Conservation (phyloP, 2,888 invertebrate genomes). For the Elysia crispata region DNA sequence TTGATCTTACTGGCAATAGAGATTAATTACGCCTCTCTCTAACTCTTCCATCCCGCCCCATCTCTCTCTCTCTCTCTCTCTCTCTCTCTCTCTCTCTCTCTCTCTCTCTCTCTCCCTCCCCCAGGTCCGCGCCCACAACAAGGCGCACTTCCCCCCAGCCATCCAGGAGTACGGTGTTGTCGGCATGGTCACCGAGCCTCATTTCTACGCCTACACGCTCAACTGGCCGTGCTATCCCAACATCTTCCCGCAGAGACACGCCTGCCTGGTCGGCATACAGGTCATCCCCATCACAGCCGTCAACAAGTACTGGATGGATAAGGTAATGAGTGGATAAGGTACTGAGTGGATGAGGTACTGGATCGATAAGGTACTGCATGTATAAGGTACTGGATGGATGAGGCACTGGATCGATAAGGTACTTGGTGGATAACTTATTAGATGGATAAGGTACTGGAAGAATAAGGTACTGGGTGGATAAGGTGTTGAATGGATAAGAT, state of each 20-base stretch:
- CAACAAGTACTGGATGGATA: constrained; percentile 65
- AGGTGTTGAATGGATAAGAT: too few species aligned
- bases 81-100: too few species aligned
- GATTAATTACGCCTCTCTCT: too few species aligned
- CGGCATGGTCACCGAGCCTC: constrained; percentile 65
- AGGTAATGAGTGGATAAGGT: constrained; percentile 69
- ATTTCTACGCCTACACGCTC: constrained; percentile 65
- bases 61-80: too few species aligned
- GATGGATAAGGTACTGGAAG: constrained; percentile 65
- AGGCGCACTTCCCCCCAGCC: constrained; percentile 62
- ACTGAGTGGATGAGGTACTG: not conserved
- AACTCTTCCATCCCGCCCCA: too few species aligned
- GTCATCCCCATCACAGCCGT: constrained; percentile 67
- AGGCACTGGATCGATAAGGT: too few species aligned
- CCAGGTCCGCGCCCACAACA: constrained; percentile 58
- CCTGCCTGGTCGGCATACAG: constrained; percentile 68
- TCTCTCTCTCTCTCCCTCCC: too few species aligned
- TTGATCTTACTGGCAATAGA: too few species aligned
- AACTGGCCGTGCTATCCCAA: constrained; percentile 69
- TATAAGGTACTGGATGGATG: too few species aligned
- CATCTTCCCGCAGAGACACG: constrained; percentile 67
- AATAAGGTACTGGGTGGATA: constrained; percentile 58
- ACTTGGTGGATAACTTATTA: too few species aligned
- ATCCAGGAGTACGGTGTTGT: constrained; percentile 62
- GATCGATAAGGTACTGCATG: too few species aligned